Base-by-base conservation (phyloP, 1,140 invertebrate genomes). In the Bombus haemorrhoidalis region DNA sequence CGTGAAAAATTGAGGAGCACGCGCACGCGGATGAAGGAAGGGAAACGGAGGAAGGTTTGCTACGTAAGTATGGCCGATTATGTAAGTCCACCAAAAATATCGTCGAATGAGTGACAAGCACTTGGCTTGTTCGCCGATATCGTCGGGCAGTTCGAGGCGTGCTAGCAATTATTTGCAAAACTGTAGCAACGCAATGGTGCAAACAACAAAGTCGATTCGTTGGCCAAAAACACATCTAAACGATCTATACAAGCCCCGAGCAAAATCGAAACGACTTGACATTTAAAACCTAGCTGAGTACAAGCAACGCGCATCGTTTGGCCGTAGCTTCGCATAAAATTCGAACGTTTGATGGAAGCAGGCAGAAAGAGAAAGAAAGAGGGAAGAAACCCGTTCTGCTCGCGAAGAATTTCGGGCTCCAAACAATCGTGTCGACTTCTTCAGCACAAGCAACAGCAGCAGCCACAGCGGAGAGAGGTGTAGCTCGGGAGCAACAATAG, bases 61-160 rank as follows among this genome's bases (percentile, higher is more conserved):
- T 39, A 68, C 87, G 66, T 66, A 77, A 32, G 64, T 88, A 84
- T 76, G 79, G 84, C 79, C 80, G 86, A 91, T 94, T 94, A 92
- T 89, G 91, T 91, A 94, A 94, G 91, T 39, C 37, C 78, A 84
- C 92, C 91, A 86, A 94, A 94, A 94, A 94, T 94, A 94, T 86
- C 90, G 73, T 39, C 62, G 80, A 87, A 92, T 95, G 94, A 94
- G 92, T 93, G 93, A 94, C 94, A 93, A 92, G 87, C 88, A 85
- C 91, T 91, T 91, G 92, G 89, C 90, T 90, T 92, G 90, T 91
- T 78, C 86, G 79, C 59, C 80, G 81, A 71, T 88, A 87, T 88
- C 88, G 77, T 90, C 89, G 82, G 87, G 90, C 92, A 91, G 91
- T 92, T 91, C 80, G 86, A 90, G 90, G 90, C n/a, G 84, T 85